Base-by-base conservation (phyloP, 2,797 vertebrate species). In the Ceryle rudis region DNA sequence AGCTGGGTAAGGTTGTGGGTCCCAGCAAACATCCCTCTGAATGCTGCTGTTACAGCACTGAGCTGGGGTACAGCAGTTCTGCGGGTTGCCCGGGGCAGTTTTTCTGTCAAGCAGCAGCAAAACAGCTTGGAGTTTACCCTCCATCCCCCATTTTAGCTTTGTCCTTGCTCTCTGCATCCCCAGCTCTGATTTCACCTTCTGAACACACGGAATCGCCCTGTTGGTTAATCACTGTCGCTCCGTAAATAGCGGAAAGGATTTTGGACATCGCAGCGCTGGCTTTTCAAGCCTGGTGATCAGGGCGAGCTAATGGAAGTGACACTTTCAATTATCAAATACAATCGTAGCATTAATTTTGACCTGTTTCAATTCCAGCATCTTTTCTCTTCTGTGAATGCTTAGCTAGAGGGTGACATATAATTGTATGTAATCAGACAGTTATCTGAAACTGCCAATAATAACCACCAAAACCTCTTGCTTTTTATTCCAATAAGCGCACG, bases 271-370 rank as follows among this genome's bases (percentile, higher is more conserved):
- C 9, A 9, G 20, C 10, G 57, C 69, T 83, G 95, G 33, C 85
- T 92, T 90, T 95, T 92, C 90, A 74, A 95, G 93, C 69, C 92
- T 51, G 70, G 62, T 89, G 94, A 92, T 92, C 88, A 74, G 87
- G 78, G 91, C 1, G 51, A 96, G 95, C 78, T 96, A 95, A 96
- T 83, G 77, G 86, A 91, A 86, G 89, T 95, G 92, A 91, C 96
- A 90, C 89, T 97, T 96, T 26, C 84, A 96, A 93, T 97, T 95
- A 96, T 33, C 90, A 47, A 81, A 73, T 35, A 49, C 86, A 84
- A 39, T 6, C 26, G 0, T 57, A 54, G 78, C 42, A 91, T 95
- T 97, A 85, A 95, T 96, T 92, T 52, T 91, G 93, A 95, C 85
- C 94, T 93, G 81, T 64, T 96, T 94, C 66, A 93, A 96, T 89